Conservation (phyloP, 2,888 invertebrate genomes). For the Dryobotodes eremita region DNA sequence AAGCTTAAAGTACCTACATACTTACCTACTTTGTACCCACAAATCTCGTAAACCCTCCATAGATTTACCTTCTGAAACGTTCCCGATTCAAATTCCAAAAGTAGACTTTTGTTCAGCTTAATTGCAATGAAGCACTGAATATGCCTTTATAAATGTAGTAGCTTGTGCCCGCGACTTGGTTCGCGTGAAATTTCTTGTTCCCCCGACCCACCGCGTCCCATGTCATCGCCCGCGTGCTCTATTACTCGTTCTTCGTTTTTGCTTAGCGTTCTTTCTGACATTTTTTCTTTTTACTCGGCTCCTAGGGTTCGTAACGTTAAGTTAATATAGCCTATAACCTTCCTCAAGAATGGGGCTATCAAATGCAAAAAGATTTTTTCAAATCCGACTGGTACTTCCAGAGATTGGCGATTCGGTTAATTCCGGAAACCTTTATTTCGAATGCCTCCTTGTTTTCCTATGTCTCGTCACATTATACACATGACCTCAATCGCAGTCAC, state of each 20-base stretch:
- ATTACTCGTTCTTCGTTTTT: neutral
- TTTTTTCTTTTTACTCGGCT: neutral
- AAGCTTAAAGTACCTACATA: slow-evolving; percentile 18
- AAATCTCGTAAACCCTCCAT: slow-evolving; percentile 28
- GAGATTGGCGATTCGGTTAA: neutral
- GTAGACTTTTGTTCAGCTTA: neutral
- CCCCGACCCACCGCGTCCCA: too few species aligned
- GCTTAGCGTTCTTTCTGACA: neutral
- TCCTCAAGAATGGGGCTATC: neutral
- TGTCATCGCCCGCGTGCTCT: too few species aligned
- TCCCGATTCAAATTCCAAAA: neutral
- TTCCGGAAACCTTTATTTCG: slow-evolving; percentile 13
- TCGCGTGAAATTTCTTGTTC: too few species aligned
- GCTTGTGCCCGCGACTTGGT: neutral
- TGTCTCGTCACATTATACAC: slow-evolving; percentile 46
- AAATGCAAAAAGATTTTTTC: neutral
- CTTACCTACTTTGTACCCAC: slow-evolving; percentile 19
- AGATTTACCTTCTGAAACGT: neutral
- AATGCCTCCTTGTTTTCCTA: slow-evolving; percentile 9
- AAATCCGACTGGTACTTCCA: neutral
- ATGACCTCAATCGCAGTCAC: slow-evolving; percentile 71
- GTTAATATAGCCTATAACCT: neutral
- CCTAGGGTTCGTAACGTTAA: neutral
- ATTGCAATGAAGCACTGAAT: slow-evolving; percentile 1
- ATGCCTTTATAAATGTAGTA: neutral